Evolutionary conservation across 2,113 vertebrate genomes (phyloP), one percentile per base, ranked within the genome.

Genomic region (Chaetodon auriga): DNA sequence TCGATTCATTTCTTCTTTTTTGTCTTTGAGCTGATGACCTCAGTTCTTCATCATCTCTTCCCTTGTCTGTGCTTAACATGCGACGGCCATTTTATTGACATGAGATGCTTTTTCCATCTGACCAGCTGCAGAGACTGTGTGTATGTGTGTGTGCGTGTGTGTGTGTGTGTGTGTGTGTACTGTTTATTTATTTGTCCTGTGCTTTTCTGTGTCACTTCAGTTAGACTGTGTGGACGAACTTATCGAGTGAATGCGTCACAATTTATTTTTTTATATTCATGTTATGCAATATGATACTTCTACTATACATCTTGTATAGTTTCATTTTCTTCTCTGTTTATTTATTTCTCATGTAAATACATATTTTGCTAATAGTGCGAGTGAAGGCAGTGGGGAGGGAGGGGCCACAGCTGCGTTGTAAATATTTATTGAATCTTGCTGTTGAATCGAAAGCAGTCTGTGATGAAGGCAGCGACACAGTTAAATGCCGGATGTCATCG

Each of bases 331-430:
- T 81, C 79, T 83, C 69, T 35, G 36, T 87, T 92, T 86, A 93
- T 95, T 93, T 94, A 93, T 94, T 94, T 91, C 70, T 85, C 66
- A 83, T 93, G 93, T 94, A 90, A 93, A 93, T 94, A 94, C 84
- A 92, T 82, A 89, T 91, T 91, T 89, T 88, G 88, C 85, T 91
- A 87, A 92, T 83, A 86, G 69, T 76, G 78, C 62, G 43, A 81
- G 19, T 71, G 83, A 64, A 76, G 82, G 65, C 14, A 25, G 60
- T 9, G 48, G 75, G 75, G 68, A 68, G 62, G 73, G 63, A 57
- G 36, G 80, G 68, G 70, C 51, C 80, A 68, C 70, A 45, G 76
- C 80, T 81, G 84, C 85, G 30, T 49, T 93, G 92, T 94, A 93
- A 68, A 93, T 94, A 92, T 81, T 80, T 88, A 75, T 65, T 80